Base-by-base conservation (phyloP, 2,797 vertebrate genomes). In the Paedocypris micromegethes region DNA sequence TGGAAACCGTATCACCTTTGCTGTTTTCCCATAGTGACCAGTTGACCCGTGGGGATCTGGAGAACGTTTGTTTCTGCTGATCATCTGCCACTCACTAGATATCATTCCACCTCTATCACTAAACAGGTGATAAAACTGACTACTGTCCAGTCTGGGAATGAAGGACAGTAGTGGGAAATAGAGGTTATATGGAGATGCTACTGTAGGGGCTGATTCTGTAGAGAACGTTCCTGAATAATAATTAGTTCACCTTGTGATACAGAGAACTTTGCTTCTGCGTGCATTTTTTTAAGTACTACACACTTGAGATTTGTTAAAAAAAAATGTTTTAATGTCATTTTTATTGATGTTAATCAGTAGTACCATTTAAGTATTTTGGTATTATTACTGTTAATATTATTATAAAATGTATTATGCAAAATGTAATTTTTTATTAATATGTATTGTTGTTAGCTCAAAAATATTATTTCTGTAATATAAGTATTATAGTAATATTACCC, bases 41-140 rank as follows among this genome's bases (percentile, higher is more conserved):
- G 79, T 77, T 79, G 80, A 76, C 76, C 77, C 72, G 57, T 43
- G 61, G 47, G 72, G 78, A 79, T 81, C 88, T 89, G 87, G 80
- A 55, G 77, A 84, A 76, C 81, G 87, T 90, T 83, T 75, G 75
- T 78, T 81, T 76, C 85, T 84, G 82, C 84, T 80, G 81, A 83
- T 86, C 77, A 41, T 85, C 84, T 83, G 80, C 85, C 88, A 88
- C 86, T 85, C 80, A 73, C 56, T 81, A 71, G 61, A 77, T 74
- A 41, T 84, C 87, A 85, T 84, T 83, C 68, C 47, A 58, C 68
- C 38, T 76, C 67, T 74, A 72, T 72, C 66, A 66, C 68, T 45
- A 73, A 72, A 72, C 64, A 64, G 61, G 50, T 85, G 86, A 88
- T 86, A 83, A 83, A 76, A 75, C 63, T 73, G 64, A 62, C 68